These are phyloP conservation scores for Pristionchus maxplancki DNA, from an alignment of 2,888 invertebrate genomes.

Conservation along the genomic window DNA sequence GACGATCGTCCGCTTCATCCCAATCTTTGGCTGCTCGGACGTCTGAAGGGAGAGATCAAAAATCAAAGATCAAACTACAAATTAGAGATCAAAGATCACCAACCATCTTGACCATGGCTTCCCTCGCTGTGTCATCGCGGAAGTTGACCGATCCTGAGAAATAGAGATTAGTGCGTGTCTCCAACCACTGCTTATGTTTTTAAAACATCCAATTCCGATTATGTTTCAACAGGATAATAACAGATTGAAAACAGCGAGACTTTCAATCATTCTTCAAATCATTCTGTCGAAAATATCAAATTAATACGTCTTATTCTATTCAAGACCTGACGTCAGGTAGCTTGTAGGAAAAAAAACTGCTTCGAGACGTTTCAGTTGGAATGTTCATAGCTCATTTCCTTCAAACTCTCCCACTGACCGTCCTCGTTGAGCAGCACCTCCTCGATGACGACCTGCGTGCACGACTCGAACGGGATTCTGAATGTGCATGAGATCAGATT, in stretches of 20 bases:
- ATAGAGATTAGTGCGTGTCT: too few species aligned
- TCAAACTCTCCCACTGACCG: constrained; percentile 52
- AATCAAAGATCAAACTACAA: background rate
- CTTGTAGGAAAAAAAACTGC: too few species aligned
- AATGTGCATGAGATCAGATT: background rate
- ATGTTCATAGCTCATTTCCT: too few species aligned
- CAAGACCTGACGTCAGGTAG: too few species aligned
- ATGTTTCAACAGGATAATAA: too few species aligned
- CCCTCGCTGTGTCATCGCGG: constrained; percentile 35
- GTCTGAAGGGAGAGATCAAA: background rate
- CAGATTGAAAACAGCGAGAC: too few species aligned
- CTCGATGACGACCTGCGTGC: constrained; percentile 61
- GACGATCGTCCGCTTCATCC: constrained; percentile 52
- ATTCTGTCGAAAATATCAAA: too few species aligned
- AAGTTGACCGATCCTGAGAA: constrained; percentile 44
- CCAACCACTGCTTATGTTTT: too few species aligned
- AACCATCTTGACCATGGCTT: constrained; percentile 48
- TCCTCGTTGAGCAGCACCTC: constrained; percentile 53
- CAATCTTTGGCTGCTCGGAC: background rate
- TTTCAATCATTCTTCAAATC: too few species aligned
- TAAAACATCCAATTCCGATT: too few species aligned
- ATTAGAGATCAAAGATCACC: background rate
- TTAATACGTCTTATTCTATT: too few species aligned
- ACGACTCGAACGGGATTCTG: constrained; percentile 55
- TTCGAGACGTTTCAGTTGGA: too few species aligned